phyloP scores from a whole-genome alignment of 2,797 vertebrate genomes.

The Chromobotia macracanthus region DNA sequence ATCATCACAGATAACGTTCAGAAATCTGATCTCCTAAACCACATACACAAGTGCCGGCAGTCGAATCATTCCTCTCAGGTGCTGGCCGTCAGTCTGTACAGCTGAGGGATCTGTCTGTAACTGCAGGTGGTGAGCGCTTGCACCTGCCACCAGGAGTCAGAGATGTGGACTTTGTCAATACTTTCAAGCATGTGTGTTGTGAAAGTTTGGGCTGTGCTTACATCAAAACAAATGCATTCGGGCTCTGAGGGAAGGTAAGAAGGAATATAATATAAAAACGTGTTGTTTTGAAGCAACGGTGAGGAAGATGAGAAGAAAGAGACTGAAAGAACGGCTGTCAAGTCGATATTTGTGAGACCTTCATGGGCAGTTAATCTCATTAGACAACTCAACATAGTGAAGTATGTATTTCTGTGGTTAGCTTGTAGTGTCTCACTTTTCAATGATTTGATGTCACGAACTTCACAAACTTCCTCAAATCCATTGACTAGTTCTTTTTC shows the following conservation, averaged over 20 bases:
- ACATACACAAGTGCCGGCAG: background rate
- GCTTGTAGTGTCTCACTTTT: too few relatives aligned
- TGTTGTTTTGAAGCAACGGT: too few relatives aligned
- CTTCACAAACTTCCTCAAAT: too few relatives aligned
- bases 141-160: slow-evolving; percentile 10
- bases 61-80: background rate
- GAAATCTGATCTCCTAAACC: background rate
- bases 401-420: too few relatives aligned
- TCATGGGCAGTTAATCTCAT: too few relatives aligned
- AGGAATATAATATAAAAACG: slow-evolving; percentile 30
- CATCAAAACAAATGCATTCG: slow-evolving; percentile 22
- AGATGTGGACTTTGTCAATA: slow-evolving; percentile 34
- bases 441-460: too few relatives aligned
- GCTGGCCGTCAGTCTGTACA: background rate
- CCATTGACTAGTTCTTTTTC: too few relatives aligned
- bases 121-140: background rate
- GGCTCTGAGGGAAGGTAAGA: slow-evolving; percentile 40
- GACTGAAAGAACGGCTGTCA: background rate
- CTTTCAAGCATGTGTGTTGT: background rate
- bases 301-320: background rate
- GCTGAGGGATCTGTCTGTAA: background rate
- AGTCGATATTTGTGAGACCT: background rate
- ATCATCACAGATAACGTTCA: background rate
- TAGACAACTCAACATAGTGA: too few relatives aligned
- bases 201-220: slow-evolving; percentile 19